Percentiles rank a stretch among this genome's conserved stretches.
Evolutionary conservation across 2,113 vertebrate genomes (phyloP).

Genomic region (Diadophis punctatus): DNA sequence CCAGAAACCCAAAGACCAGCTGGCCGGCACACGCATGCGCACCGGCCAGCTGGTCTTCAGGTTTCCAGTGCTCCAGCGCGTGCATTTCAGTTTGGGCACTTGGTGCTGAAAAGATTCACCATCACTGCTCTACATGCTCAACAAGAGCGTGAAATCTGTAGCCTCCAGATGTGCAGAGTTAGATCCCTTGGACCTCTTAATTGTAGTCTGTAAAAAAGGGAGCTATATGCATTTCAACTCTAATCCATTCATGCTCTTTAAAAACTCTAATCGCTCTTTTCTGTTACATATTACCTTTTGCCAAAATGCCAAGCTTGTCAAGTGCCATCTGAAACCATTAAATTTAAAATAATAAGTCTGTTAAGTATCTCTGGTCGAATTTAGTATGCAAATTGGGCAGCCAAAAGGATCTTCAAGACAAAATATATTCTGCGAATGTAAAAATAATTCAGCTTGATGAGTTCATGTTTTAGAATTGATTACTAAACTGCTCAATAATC

Average conservation of each 20-base stretch:
- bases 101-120: too few species aligned
- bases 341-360: neutral
- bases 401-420: neutral
- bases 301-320: conserved; percentile 16
- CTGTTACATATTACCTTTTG: conserved; percentile 6
- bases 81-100: too few species aligned
- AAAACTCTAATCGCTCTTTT: conserved; percentile 11
- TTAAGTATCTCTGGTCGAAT: neutral
- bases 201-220: neutral
- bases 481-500: neutral
- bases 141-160: neutral
- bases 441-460: conserved; percentile 17
- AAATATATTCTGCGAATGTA: conserved; percentile 9
- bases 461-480: neutral
- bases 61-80: too few species aligned
- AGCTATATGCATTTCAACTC: conserved; percentile 2
- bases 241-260: conserved; percentile 26
- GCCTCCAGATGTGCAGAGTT: neutral
- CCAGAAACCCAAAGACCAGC: too few species aligned
- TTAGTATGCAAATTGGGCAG: neutral
- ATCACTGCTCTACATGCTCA: neutral
- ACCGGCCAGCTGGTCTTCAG: too few species aligned
- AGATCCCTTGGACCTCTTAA: neutral
- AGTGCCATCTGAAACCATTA: neutral
- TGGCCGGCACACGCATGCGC: too few species aligned